A percentile compares a stretch with the other conserved stretches of the same genome.
phyloP scores from a whole-genome alignment of 1,140 invertebrate genomes.

The Sweltsa coloradensis region DNA sequence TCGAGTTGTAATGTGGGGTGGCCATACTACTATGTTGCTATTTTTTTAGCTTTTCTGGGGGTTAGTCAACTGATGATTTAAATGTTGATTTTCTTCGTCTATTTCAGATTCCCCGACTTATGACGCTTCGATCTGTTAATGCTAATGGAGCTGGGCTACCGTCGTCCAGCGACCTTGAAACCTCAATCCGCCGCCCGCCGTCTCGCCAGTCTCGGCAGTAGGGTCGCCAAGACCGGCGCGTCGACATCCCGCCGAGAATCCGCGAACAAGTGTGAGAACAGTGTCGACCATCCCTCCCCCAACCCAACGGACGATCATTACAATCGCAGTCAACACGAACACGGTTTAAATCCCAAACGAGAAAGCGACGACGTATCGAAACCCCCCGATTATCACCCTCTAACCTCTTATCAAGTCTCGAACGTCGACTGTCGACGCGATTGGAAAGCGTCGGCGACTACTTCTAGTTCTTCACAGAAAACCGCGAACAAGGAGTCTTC shows the following conservation, averaged over 20 bases:
- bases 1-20: not conserved
- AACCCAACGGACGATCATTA: not conserved
- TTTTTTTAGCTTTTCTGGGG: not conserved
- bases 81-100: conserved; percentile 1
- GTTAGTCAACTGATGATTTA: not conserved
- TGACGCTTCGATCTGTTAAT: conserved; percentile 39
- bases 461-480: not conserved
- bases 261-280: not conserved
- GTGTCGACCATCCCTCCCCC: not conserved
- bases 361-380: too few species aligned
- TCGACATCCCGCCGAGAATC: not conserved
- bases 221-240: not conserved
- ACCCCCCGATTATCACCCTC: too few species aligned
- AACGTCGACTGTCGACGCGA: too few species aligned
- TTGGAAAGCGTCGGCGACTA: not conserved
- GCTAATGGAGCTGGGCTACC: conserved; percentile 20
- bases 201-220: not conserved
- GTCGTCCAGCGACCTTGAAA: not conserved
- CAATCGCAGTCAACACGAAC: not conserved
- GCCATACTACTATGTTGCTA: not conserved
- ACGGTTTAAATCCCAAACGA: not conserved
- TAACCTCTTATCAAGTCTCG: too few species aligned
- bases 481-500: not conserved
- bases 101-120: conserved; percentile 45
- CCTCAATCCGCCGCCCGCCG: not conserved